Base-by-base conservation (phyloP, 2,888 invertebrate species). In the Drosophila paracracens region DNA sequence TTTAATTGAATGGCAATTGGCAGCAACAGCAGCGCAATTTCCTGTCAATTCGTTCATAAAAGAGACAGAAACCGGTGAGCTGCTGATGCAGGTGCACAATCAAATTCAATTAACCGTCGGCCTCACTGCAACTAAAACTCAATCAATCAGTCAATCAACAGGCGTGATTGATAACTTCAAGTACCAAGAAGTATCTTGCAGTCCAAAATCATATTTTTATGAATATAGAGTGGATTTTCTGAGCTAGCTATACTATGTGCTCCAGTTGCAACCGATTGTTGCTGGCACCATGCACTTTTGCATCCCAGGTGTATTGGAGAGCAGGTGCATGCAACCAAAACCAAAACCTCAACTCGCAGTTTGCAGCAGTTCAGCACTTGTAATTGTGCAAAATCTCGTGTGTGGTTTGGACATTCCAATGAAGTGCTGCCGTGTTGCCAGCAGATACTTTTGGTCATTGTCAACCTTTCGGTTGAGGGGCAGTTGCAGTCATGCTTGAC, bases 1-100 rank as follows among this genome's bases (percentile, higher is more conserved):
- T 79, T 73, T 81, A 85, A 83, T 88, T 82, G 83, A 88, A 75
- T 79, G 61, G 48, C 76, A 88, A 80, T 82, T 79, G 74, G 43
- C 69, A 64, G 57, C 71, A 51, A 63, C 63, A 78, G 80, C 74
- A 74, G 76, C 51, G 69, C 86, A 83, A 85, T 85, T 88, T 84
- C 84, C 84, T 82, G 76, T 61, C 72, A 66, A 79, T 73, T 66
- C 56, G 51, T 70, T 70, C 60, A 72, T 69, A 79, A 62, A 61
- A 70, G 51, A 18, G 46, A 36, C 36, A 50, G 48, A n/a, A 36
- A 31, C 36, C 61, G 70, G 66, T 66, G 66, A 76, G 63, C 59
- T 36, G 69, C 56, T 76, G 46, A 31, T 80, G 59, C 68, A 74
- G 56, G 56, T 56, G 56, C 56, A 38, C 38, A 70, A 57, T 72